Percentiles rank a stretch among this genome's conserved stretches.
These are phyloP conservation scores for Andrena bicolor DNA, from an alignment of 2,888 invertebrate species.

Conservation along the genomic window DNA sequence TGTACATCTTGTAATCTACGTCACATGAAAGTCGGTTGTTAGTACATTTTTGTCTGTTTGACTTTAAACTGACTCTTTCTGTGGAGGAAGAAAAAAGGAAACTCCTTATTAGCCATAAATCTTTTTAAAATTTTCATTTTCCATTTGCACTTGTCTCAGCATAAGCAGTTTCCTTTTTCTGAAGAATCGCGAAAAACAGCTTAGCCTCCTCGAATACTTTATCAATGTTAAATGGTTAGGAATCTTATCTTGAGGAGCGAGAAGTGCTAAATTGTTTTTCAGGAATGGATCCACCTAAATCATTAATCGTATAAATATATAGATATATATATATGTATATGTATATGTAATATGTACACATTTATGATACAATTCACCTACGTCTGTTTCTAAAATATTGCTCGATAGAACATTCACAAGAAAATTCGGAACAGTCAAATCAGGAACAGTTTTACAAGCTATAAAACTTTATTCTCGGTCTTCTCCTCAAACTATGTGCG, in stretches of 20 bases:
- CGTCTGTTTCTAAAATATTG: conserved; percentile 66
- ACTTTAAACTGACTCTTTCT: conserved; percentile 69
- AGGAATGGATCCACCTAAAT: conserved; percentile 50
- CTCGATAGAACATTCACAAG: conserved; percentile 66
- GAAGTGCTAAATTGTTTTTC: conserved; percentile 49
- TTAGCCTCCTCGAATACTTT: background rate
- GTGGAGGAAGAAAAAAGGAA: conserved; percentile 27
- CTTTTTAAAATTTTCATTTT: background rate
- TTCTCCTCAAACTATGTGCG: conserved; percentile 14
- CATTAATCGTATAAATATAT: conserved; percentile 52
- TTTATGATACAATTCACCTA: conserved; percentile 68
- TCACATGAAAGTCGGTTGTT: background rate
- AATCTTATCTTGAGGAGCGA: background rate
- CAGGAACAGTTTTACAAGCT: conserved; percentile 55
- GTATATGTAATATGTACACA: conserved; percentile 60
- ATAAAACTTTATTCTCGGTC: conserved; percentile 24
- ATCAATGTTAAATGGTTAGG: background rate
- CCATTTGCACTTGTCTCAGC: background rate
- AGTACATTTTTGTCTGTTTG: conserved; percentile 29
- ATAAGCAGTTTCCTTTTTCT: conserved; percentile 23
- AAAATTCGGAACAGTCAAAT: conserved; percentile 54
- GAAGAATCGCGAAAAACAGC: conserved; percentile 35
- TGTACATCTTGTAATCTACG: conserved; percentile 27
- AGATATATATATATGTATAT: conserved; percentile 32
- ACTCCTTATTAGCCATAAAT: background rate